phyloP scores from a whole-genome alignment of 2,113 vertebrate genomes.

The Enhydra lutris region DNA sequence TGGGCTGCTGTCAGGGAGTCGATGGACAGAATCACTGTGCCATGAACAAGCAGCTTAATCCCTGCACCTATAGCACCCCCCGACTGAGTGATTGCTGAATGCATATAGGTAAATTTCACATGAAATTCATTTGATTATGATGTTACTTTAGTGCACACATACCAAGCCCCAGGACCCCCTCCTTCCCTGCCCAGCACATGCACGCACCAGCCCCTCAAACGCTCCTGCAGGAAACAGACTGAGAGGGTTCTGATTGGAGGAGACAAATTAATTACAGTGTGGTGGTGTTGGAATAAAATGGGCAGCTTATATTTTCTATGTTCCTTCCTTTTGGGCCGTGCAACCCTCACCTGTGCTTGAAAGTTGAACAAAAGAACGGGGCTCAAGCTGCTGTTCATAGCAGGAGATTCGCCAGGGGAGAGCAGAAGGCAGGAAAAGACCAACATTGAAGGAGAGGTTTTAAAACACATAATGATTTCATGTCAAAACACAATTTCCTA shows the following conservation, averaged over 20 bases:
- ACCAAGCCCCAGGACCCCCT: neutral
- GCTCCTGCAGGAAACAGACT: neutral
- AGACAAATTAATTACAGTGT: conserved; percentile 28
- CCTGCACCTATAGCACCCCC: neutral
- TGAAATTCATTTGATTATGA: neutral
- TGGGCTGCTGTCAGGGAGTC: no score
- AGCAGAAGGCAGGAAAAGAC: conserved; percentile 65
- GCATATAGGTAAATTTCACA: neutral
- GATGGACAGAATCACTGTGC: neutral
- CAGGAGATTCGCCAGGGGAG: conserved; percentile 43
- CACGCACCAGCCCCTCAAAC: neutral
- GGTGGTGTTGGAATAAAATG: neutral
- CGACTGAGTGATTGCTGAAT: neutral
- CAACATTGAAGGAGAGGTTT: conserved; percentile 79
- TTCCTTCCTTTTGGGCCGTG: neutral
- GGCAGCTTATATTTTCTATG: neutral
- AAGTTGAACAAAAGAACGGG: neutral
- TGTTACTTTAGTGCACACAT: neutral
- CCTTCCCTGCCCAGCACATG: neutral
- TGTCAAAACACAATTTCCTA: conserved; percentile 84
- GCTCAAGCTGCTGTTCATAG: neutral
- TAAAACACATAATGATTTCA: conserved; percentile 85
- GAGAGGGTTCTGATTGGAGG: neutral
- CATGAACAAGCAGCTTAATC: fast-evolving
- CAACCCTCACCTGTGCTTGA: neutral